phyloP scores from a whole-genome alignment of 2,113 vertebrate genomes.

The Pelobates fuscus region DNA sequence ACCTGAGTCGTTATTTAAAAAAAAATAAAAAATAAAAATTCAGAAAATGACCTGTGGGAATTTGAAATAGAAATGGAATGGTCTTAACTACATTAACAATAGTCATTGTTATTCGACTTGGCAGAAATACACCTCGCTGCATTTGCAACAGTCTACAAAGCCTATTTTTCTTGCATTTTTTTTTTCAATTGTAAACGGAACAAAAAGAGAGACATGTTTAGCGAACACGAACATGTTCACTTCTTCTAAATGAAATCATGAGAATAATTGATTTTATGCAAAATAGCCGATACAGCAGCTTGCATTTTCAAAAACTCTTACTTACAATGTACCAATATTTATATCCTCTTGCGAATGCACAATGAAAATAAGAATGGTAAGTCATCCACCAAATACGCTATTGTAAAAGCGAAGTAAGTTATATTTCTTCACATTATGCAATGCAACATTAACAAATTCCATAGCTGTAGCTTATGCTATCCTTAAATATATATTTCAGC shows the following conservation, averaged over 20 bases:
- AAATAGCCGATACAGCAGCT: too few relatives aligned
- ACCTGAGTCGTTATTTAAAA: conserved; percentile 26
- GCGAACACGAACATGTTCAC: neutral
- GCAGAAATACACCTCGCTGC: conserved; percentile 19
- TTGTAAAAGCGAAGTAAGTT: too few relatives aligned
- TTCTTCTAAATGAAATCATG: neutral
- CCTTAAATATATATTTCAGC: too few relatives aligned
- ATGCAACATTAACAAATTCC: too few relatives aligned
- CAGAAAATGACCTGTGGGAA: conserved; percentile 11
- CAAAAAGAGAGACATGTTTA: neutral
- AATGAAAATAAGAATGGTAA: too few relatives aligned
- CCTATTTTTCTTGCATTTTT: neutral
- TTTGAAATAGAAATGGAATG: conserved; percentile 1
- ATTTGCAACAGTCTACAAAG: neutral
- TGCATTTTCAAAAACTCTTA: too few relatives aligned
- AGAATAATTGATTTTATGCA: neutral
- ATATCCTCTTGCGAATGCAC: too few relatives aligned
- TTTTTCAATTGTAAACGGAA: neutral
- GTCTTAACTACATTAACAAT: conserved; percentile 30
- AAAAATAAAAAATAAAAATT: conserved; percentile 18
- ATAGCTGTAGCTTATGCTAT: too few relatives aligned
- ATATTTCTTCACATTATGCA: too few relatives aligned
- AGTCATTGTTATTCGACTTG: conserved; percentile 11
- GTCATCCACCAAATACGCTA: too few relatives aligned
- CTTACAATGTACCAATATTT: too few relatives aligned